Evolutionary conservation across 2,797 vertebrate species (phyloP), one percentile per base, ranked within the genome.

Genomic region (Psittacula echo): DNA sequence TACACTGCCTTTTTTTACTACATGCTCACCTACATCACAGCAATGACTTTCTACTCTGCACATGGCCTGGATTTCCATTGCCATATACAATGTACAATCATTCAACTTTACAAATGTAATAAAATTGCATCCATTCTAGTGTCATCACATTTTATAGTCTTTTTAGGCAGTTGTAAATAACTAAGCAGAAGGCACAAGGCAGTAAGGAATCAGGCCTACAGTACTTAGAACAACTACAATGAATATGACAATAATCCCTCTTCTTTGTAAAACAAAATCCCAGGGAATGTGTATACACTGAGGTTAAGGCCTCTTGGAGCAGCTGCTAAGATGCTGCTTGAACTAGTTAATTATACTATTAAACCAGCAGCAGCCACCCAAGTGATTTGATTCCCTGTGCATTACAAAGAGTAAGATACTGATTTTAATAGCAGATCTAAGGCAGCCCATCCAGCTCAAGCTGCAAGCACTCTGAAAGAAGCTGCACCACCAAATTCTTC

Each of bases 221-320:
- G 66, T 74, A 91, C 83, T 96, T 79, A 85, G 41, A 86, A 91
- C 74, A 83, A 94, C 95, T 94, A 94, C 71, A 70, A 76, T 17
- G 34, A 88, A 76, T 53, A 90, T 41, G 79, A 81, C 89, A 92
- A 94, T 96, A 95, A 97, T 96, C 94, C 85, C 71, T 34, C 47
- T 88, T 88, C 85, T 96, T 94, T 97, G 95, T 95, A 94, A 94
- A 91, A 94, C 87, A 94, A 94, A 96, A 94, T 96, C 95, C 93
- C 88, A 42, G 64, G 48, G 91, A 95, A 79, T 24, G 60, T 65
- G 85, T 82, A 45, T 94, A 95, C 90, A 86, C 0, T 12, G 67
- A 95, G 60, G 91, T 94, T 95, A 97, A 96, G 96, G 91, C 93
- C 91, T 95, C 89, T 88, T 74, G 85, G 60, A 94, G 83, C 91